Conservation (phyloP, 2,888 invertebrate genomes). For the Hofmannophila pseudospretella region DNA sequence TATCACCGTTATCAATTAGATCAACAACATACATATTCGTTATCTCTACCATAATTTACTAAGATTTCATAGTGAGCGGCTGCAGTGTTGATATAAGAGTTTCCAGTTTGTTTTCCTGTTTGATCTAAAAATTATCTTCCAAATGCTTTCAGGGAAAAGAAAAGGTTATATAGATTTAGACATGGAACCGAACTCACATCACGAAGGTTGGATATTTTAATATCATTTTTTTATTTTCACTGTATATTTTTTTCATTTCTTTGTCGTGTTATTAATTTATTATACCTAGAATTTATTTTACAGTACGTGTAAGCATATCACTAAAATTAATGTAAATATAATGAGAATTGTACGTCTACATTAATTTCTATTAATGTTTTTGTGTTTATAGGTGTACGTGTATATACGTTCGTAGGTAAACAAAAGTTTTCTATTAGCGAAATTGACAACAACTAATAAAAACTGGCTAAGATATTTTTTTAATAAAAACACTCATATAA, state of each 20-base stretch:
- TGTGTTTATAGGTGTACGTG: conserved; percentile 56
- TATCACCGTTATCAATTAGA: neutral
- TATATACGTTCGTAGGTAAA: conserved; percentile 63
- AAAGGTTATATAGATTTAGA: conserved; percentile 32
- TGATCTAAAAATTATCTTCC: neutral
- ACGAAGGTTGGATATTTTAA: conserved; percentile 25
- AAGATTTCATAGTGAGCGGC: neutral
- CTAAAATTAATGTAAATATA: no score
- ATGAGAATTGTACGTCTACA: conserved; percentile 8
- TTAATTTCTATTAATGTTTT: conserved; percentile 2
- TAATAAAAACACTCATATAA: no score
- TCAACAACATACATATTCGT: no score
- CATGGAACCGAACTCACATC: conserved; percentile 33
- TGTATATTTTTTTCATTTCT: neutral
- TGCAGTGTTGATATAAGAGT: neutral
- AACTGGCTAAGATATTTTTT: no score
- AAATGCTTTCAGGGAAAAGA: conserved; percentile 34
- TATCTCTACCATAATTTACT: no score
- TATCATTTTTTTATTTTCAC: neutral
- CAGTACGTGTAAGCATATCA: no score
- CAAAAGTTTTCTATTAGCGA: neutral
- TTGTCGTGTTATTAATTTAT: neutral
- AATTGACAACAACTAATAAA: no score
- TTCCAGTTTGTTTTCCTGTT: neutral
- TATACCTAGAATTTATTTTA: no score